Evolutionary conservation across 1,140 invertebrate species (phyloP), one percentile per base, ranked within the genome.

Genomic region (Caerostris extrusa): DNA sequence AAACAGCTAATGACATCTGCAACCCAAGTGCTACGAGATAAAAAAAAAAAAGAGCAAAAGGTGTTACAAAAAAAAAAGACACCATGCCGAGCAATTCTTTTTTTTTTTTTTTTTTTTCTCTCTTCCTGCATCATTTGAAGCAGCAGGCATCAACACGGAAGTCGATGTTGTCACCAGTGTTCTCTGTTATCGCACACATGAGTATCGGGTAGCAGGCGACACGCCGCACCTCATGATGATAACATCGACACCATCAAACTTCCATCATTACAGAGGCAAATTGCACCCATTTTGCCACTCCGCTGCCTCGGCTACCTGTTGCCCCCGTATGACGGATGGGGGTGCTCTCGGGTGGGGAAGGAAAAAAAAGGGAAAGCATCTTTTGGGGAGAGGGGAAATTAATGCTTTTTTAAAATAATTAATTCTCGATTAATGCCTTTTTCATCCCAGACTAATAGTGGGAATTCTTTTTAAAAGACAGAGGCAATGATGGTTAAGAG

Each of bases 251-350:
- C 58, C 57, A 61, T 87, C 19, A 61, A 61, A 7, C 5, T 34
- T 34, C 3, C 6, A 87, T 87, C 85, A 87, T 87, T 64, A 67
- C 60, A 87, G 64, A 87, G 85, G 19, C 85, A 87, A 17, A 53
- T 64, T 64, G 61, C 61, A 64, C 61, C 61, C 71, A 50, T 10
- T 77, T 77, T 77, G 14, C 34, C 12, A 17, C 17, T 67, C 71
- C 34, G 53, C 34, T 77, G 5, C 10, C 19, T 77, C 7, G 53
- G 34, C 10, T 5, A 12, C 34, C 53, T 50, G 50, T 77, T 77
- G 71, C 34, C 3, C 34, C 34, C 10, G 8, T 19, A 50, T 77
- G 71, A 77, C 5, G 34, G 71, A 77, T 77, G 71, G 34, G 1
- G 34, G 34, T 34, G 34, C 34, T 34, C 34, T 34, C 34, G 34